A percentile compares a stretch with the other conserved stretches of the same genome.
Conservation (phyloP, 64 coral and sea anemone species). For the Dendrophyllia cribrosa region DNA sequence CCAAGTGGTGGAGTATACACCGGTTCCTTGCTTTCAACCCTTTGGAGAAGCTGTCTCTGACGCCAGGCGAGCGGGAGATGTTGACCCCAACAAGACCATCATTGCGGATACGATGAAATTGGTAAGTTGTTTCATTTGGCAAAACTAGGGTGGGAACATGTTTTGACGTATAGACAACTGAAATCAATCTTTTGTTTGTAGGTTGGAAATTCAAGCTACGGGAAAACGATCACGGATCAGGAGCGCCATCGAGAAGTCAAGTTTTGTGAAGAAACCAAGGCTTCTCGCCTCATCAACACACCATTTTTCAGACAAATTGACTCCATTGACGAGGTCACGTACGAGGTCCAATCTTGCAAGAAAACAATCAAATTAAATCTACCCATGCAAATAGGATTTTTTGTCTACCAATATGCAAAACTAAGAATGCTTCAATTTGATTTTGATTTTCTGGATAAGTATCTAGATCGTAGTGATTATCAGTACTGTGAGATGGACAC, state of each 20-base stretch:
- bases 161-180: too few relatives aligned
- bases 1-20: constrained; percentile 56
- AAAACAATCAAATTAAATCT: constrained; percentile 16
- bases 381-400: not conserved
- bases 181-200: too few relatives aligned
- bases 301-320: not conserved
- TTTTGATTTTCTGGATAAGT: constrained; percentile 59
- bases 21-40: constrained; percentile 12
- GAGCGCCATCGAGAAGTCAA: not conserved
- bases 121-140: not conserved
- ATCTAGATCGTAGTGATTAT: constrained; percentile 43
- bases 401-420: constrained; percentile 39
- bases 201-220: not conserved
- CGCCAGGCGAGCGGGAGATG: constrained; percentile 42
- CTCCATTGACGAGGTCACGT: not conserved
- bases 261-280: not conserved
- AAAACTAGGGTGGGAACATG: too few relatives aligned
- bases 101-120: constrained; percentile 59
- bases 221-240: constrained; percentile 49
- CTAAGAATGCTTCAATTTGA: constrained; percentile 65
- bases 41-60: constrained; percentile 67
- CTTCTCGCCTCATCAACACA: not conserved
- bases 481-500: constrained; percentile 59
- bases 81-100: constrained; percentile 15
- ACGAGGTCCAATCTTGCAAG: constrained; percentile 9